Percentiles rank a stretch among this genome's conserved stretches.
Conservation (phyloP, 2,888 invertebrate species). For the Tuta absoluta region DNA sequence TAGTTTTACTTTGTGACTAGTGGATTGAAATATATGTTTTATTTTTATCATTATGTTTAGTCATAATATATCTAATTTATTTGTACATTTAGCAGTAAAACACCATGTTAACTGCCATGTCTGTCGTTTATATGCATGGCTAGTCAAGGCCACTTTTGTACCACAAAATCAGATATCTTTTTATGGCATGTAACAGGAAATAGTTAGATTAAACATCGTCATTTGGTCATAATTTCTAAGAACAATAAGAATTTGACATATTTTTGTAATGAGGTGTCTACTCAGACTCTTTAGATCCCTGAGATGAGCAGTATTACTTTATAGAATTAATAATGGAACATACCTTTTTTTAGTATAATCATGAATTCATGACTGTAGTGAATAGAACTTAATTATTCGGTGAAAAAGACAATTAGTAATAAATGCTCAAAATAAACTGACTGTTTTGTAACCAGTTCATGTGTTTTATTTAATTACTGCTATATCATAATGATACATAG, state of each 20-base stretch:
- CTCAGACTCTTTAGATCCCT: background rate
- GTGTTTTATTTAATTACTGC: background rate
- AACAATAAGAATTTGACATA: background rate
- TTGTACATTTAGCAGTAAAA: background rate
- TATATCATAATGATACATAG: no score
- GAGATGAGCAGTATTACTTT: slow-evolving; percentile 14
- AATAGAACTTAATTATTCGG: background rate
- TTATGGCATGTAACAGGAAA: background rate
- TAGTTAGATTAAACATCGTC: background rate
- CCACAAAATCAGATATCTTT: background rate
- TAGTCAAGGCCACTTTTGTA: background rate
- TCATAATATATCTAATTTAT: background rate
- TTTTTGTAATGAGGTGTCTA: background rate
- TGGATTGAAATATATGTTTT: background rate
- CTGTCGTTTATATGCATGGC: background rate
- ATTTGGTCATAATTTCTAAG: background rate
- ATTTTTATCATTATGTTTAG: slow-evolving; percentile 7
- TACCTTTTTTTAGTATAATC: no score
- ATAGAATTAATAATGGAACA: background rate
- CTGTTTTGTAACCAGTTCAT: slow-evolving; percentile 8
- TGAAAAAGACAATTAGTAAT: slow-evolving; percentile 21
- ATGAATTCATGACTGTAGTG: background rate
- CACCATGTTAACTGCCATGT: background rate
- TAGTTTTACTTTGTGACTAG: background rate
- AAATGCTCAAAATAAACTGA: slow-evolving; percentile 44